Conservation (phyloP, 1,140 invertebrate genomes). For the Harlomillsia oculata region DNA sequence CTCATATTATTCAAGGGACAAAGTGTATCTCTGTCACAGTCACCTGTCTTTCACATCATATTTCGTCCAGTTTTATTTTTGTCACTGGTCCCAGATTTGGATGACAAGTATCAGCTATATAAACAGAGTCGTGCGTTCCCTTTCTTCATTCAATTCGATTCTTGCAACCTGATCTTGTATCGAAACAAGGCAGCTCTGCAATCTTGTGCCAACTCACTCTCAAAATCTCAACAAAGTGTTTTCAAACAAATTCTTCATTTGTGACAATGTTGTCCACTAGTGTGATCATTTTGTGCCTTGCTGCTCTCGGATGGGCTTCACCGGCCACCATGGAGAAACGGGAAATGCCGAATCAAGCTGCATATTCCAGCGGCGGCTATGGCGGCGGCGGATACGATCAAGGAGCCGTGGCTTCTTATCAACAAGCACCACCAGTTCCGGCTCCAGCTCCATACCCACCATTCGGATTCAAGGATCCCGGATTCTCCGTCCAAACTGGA, state of each 20-base stretch:
- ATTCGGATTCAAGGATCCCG: slow-evolving; percentile 31
- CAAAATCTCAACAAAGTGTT: not conserved
- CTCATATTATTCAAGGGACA: too few species aligned
- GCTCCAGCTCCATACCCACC: slow-evolving; percentile 5
- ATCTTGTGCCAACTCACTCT: not conserved
- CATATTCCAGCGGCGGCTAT: not conserved
- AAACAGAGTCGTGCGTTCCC: not conserved
- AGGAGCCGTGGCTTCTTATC: slow-evolving; percentile 7
- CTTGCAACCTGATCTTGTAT: not conserved
- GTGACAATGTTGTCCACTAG: not conserved
- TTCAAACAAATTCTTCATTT: not conserved
- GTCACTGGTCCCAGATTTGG: not conserved
- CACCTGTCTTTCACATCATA: not conserved
- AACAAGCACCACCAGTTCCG: slow-evolving; percentile 1
- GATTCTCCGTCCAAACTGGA: slow-evolving; percentile 34
- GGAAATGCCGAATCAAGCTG: slow-evolving; percentile 13
- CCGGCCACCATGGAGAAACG: slow-evolving; percentile 20
- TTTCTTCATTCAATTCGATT: not conserved
- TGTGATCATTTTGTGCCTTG: not conserved
- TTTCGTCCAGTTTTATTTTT: not conserved
- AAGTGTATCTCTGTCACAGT: too few species aligned
- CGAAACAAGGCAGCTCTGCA: too few species aligned
- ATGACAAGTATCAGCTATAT: slow-evolving; percentile 1
- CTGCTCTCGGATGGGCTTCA: not conserved
- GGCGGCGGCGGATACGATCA: slow-evolving; percentile 17